These are phyloP conservation scores for Tringa solitaria DNA, from an alignment of 2,113 vertebrate species.

Conservation along the genomic window DNA sequence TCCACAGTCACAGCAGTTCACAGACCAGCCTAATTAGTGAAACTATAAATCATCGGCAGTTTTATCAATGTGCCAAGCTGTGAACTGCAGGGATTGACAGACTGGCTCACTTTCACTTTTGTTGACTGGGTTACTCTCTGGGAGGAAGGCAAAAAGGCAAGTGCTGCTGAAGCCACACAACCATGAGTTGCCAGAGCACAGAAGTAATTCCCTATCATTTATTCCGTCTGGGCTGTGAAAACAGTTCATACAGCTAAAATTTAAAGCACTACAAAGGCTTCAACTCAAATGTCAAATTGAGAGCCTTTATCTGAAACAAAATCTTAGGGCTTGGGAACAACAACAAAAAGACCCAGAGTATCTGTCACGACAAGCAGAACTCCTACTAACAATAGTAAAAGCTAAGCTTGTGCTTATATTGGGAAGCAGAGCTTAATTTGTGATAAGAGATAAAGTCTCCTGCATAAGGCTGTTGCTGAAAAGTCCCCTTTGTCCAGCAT, in stretches of 20 bases:
- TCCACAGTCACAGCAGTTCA: not conserved
- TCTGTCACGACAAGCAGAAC: not conserved
- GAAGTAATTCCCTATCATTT: not conserved
- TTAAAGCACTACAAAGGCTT: not conserved
- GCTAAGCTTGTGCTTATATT: not conserved
- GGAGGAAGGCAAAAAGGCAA: not conserved
- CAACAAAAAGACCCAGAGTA: accelerated
- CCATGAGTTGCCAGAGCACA: accelerated
- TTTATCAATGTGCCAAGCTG: not conserved
- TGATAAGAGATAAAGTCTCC: not conserved
- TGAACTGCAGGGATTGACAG: not conserved
- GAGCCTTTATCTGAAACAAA: not conserved
- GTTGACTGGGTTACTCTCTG: not conserved
- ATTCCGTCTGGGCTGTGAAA: not conserved
- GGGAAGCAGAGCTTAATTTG: not conserved
- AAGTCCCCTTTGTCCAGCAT: not conserved
- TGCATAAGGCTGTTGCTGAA: not conserved
- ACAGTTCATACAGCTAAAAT: not conserved
- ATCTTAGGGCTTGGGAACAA: not conserved
- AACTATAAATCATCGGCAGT: not conserved
- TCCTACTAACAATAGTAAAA: not conserved
- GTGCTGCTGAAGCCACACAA: not conserved
- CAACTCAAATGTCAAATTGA: not conserved
- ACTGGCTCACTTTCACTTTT: not conserved
- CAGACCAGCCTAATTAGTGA: not conserved